Evolutionary conservation across 2,113 vertebrate genomes (phyloP).

Genomic region (Takifugu flavidus): DNA sequence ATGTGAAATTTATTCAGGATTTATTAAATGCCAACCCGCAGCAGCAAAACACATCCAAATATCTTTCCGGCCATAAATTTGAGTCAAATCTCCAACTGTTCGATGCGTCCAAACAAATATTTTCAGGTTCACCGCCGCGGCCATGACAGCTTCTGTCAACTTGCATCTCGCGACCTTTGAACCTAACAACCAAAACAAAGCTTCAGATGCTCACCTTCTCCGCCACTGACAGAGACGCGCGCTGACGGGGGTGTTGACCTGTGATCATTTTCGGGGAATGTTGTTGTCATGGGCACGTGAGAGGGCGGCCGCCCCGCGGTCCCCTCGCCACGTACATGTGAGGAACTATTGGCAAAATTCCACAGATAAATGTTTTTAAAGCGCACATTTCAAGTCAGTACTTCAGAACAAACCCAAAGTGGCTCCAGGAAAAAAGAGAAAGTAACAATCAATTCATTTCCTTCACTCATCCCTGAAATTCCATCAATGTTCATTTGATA

Average conservation of each 20-base stretch:
- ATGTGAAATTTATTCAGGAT: too few species aligned
- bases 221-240: slow-evolving; percentile 40
- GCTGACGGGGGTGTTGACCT: slow-evolving; percentile 58
- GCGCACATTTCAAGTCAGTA: background rate
- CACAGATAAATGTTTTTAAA: background rate
- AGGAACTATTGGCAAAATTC: too few species aligned
- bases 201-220: slow-evolving; percentile 39
- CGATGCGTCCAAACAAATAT: slow-evolving; percentile 38
- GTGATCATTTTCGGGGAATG: slow-evolving; percentile 26
- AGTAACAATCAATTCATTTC: too few species aligned
- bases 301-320: background rate
- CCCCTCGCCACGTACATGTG: too few species aligned
- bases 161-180: slow-evolving; percentile 52
- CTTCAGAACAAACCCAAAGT: background rate
- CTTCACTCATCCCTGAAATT: too few species aligned
- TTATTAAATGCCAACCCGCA: too few species aligned
- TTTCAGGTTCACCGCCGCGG: slow-evolving; percentile 53
- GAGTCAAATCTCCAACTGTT: slow-evolving; percentile 9
- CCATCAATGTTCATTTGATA: too few species aligned
- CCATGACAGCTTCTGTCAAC: slow-evolving; percentile 47
- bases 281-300: slow-evolving; percentile 18
- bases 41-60: too few species aligned
- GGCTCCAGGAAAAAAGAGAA: too few species aligned
- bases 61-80: too few species aligned
- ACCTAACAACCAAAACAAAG: slow-evolving; percentile 58